phyloP scores from a whole-genome alignment of 2,797 vertebrate species.

The Sebastes vulpes region DNA sequence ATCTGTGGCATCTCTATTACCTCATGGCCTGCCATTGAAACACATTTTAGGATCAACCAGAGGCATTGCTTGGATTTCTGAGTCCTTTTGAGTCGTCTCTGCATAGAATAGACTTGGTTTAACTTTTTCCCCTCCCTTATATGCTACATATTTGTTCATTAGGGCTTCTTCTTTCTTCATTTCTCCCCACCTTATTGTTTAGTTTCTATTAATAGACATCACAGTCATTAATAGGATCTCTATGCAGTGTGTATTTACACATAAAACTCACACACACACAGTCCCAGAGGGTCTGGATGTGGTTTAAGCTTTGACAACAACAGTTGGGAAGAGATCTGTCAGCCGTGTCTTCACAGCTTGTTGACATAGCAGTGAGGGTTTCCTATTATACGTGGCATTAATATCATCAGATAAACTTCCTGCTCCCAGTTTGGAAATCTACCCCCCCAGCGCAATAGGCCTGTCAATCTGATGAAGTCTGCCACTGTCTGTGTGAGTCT shows the following conservation, averaged over 20 bases:
- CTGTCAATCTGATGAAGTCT: slow-evolving; percentile 1
- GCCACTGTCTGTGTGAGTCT: background rate
- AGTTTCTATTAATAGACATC: slow-evolving; percentile 18
- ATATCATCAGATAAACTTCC: slow-evolving; percentile 39
- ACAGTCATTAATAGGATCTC: slow-evolving; percentile 27
- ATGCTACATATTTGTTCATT: background rate
- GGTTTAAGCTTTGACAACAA: slow-evolving; percentile 55
- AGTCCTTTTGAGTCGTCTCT: background rate
- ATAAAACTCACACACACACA: background rate
- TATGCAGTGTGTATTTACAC: slow-evolving; percentile 15
- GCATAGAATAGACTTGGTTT: background rate
- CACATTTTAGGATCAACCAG: background rate
- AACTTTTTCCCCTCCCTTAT: background rate
- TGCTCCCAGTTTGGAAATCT: slow-evolving; percentile 23
- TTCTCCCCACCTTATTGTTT: slow-evolving; percentile 2
- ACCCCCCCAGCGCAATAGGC: background rate
- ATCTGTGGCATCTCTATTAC: slow-evolving; percentile 62
- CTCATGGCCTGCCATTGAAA: slow-evolving; percentile 14
- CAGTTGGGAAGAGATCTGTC: slow-evolving; percentile 35
- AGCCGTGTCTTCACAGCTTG: slow-evolving; percentile 22
- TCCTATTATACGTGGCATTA: slow-evolving; percentile 44
- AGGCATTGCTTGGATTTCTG: background rate
- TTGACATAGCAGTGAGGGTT: slow-evolving; percentile 61
- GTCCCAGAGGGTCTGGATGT: slow-evolving; percentile 25
- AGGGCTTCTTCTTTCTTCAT: background rate